Percentiles rank a stretch among this genome's conserved stretches.
Conservation (phyloP, 2,113 vertebrate species). For the Thermophis baileyi region DNA sequence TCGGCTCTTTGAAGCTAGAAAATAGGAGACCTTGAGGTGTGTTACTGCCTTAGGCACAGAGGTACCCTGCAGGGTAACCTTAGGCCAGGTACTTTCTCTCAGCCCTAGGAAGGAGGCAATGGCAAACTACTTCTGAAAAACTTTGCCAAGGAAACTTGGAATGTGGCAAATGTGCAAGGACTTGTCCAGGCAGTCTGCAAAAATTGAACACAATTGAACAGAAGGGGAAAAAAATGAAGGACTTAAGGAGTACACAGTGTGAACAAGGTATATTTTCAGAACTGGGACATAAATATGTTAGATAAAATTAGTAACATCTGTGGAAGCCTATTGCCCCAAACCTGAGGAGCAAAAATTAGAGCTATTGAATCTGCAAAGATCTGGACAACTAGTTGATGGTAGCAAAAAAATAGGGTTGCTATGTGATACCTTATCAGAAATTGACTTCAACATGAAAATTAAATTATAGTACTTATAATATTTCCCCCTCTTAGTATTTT, state of each 20-base stretch:
- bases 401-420: neutral
- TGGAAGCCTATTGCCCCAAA: neutral
- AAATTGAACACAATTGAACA: neutral
- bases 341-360: neutral
- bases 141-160: too few relatives aligned
- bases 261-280: neutral
- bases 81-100: neutral
- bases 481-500: neutral
- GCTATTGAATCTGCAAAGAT: neutral
- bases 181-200: neutral
- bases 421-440: neutral
- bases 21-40: neutral
- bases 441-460: slow-evolving; percentile 16
- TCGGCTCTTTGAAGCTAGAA: neutral
- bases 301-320: neutral
- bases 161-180: neutral
- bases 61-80: neutral
- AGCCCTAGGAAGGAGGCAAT: neutral
- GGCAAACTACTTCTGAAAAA: neutral
- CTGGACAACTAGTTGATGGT: neutral
- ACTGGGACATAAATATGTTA: neutral
- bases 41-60: neutral
- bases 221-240: neutral
- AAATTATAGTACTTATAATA: neutral
- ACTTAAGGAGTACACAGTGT: neutral